Percentiles rank a stretch among this genome's conserved stretches.
Evolutionary conservation across 2,888 invertebrate species (phyloP).

Genomic region (Nomada fabriciana): DNA sequence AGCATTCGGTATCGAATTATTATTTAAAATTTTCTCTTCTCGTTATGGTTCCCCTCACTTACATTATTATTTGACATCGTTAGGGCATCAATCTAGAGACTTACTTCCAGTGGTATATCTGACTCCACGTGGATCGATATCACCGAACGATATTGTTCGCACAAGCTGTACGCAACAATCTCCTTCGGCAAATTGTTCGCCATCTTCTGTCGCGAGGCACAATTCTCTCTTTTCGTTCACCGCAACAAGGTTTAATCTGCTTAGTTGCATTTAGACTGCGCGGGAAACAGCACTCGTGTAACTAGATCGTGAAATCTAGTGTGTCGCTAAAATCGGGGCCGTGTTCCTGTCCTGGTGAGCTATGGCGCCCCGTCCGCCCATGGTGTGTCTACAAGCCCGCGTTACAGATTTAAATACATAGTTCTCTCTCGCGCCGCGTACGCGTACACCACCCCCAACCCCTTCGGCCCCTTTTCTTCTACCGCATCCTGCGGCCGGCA

Average conservation of each 20-base stretch:
- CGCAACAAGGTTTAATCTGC: constrained; percentile 77
- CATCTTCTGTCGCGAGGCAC: constrained; percentile 62
- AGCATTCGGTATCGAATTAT: too few species aligned
- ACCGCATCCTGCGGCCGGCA: constrained; percentile 3
- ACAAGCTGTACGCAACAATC: constrained; percentile 3
- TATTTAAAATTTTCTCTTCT: too few species aligned
- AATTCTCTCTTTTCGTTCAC: constrained; percentile 69
- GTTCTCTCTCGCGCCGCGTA: constrained; percentile 50
- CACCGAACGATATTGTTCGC: too few species aligned
- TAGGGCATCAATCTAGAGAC: too few species aligned
- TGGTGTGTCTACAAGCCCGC: constrained; percentile 67
- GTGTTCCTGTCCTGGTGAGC: constrained; percentile 73
- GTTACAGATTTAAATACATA: constrained; percentile 72
- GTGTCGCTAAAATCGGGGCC: constrained; percentile 75
- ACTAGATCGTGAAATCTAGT: constrained; percentile 74
- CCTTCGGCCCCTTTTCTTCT: not conserved
- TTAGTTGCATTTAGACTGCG: constrained; percentile 75
- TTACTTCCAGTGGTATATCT: too few species aligned
- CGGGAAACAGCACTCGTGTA: constrained; percentile 76
- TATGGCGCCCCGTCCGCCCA: constrained; percentile 69
- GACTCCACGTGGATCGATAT: too few species aligned
- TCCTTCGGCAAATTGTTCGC: constrained; percentile 60
- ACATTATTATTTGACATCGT: too few species aligned
- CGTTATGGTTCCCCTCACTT: too few species aligned
- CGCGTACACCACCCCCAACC: constrained; percentile 28